A percentile compares a stretch with the other conserved stretches of the same genome.
These are phyloP conservation scores for Drosophila dives DNA, from an alignment of 2,888 invertebrate genomes.

Conservation along the genomic window DNA sequence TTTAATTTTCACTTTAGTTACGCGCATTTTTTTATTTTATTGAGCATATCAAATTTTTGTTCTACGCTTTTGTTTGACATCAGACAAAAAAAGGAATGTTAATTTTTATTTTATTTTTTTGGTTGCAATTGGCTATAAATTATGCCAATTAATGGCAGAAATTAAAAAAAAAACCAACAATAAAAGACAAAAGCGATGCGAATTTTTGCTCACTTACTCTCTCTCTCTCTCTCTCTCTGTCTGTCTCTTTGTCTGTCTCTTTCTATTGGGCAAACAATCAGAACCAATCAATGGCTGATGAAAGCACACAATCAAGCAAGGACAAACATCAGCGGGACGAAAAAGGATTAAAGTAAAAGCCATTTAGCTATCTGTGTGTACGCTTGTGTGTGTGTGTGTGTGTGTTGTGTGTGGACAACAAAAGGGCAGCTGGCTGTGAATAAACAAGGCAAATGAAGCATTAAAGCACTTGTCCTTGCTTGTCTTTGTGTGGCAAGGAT, in stretches of 20 bases:
- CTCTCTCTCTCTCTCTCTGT: not conserved
- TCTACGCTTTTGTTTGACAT: constrained; percentile 15
- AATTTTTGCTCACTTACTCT: not conserved
- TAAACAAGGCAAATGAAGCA: constrained; percentile 83
- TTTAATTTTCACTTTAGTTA: not conserved
- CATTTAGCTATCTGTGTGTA: constrained; percentile 57
- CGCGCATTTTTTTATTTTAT: not conserved
- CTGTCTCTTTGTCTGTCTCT: not conserved
- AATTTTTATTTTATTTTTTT: constrained; percentile 15
- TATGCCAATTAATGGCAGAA: constrained; percentile 73
- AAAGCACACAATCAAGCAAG: constrained; percentile 67
- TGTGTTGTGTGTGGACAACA: constrained; percentile 63
- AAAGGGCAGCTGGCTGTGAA: constrained; percentile 74
- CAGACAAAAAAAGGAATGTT: constrained; percentile 2
- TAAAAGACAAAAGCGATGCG: constrained; percentile 37
- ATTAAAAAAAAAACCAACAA: constrained; percentile 55
- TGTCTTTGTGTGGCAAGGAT: constrained; percentile 46
- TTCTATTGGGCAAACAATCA: constrained; percentile 60
- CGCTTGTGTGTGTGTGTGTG: constrained; percentile 29
- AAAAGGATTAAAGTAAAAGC: constrained; percentile 82
- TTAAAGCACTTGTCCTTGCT: constrained; percentile 79
- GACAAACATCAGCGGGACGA: constrained; percentile 47
- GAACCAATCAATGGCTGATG: constrained; percentile 73
- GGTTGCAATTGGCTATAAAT: constrained; percentile 62
- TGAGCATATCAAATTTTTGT: constrained; percentile 17